Evolutionary conservation across 92 coral and sea anemone genomes (phyloP).

Genomic region (Heteractis magnifica): DNA sequence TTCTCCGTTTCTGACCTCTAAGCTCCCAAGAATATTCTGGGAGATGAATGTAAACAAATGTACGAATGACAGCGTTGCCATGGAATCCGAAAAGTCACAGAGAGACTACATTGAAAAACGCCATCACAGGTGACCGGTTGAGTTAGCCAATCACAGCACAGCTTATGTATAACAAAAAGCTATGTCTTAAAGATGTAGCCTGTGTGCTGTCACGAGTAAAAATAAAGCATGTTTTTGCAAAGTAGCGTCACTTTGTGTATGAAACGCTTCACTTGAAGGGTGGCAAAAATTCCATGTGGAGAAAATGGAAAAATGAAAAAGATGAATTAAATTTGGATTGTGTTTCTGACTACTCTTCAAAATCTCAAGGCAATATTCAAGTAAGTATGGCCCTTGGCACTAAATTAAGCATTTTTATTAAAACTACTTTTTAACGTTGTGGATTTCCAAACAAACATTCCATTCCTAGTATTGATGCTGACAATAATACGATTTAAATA

Average conservation of each 20-base stretch:
- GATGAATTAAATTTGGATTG: constrained; percentile 18
- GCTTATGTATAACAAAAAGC: constrained; percentile 15
- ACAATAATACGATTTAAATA: neutral
- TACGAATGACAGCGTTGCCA: neutral
- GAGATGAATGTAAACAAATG: neutral
- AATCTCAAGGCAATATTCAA: neutral
- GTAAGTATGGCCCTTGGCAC: constrained; percentile 1
- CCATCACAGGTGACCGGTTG: constrained; percentile 25
- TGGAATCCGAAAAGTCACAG: constrained; percentile 1
- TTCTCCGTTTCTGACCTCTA: neutral
- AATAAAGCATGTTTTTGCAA: neutral
- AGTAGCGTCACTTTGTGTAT: constrained; percentile 31
- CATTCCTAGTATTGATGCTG: neutral
- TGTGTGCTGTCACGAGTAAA: constrained; percentile 33
- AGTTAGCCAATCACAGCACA: constrained; percentile 26
- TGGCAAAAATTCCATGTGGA: neutral
- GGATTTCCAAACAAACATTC: neutral
- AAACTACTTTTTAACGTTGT: neutral
- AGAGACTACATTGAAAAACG: constrained; percentile 1
- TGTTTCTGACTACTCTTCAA: neutral
- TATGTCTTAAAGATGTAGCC: constrained; percentile 14
- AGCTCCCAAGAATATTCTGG: neutral
- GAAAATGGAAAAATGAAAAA: neutral
- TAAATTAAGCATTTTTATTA: neutral
- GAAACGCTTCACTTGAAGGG: constrained; percentile 34